phyloP scores from a whole-genome alignment of 53 echinoderm and acorn worm species.

The Luidia sarsii region DNA sequence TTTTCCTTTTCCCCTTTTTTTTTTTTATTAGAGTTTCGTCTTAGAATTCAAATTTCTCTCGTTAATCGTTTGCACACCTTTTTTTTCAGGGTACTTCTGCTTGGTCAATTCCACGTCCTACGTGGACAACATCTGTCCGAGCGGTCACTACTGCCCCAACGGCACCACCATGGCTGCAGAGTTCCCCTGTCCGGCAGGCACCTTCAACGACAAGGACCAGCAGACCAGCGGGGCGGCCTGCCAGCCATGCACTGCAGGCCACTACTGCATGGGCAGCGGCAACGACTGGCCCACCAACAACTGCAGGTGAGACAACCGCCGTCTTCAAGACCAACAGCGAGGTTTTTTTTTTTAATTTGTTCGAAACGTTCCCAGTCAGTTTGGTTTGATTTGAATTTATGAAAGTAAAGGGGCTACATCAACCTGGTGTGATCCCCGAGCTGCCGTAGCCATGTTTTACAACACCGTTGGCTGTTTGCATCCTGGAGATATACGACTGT shows the following conservation, averaged over 20 bases:
- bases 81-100: conserved; percentile 81
- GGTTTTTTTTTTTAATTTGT: too few species aligned
- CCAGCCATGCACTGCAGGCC: conserved; percentile 78
- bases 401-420: too few species aligned
- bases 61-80: too few species aligned
- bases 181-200: conserved; percentile 86
- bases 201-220: conserved; percentile 74
- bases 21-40: background rate
- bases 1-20: too few species aligned
- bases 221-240: conserved; percentile 80
- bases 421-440: too few species aligned
- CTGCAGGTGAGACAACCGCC: conserved; percentile 89
- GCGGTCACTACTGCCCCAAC: conserved; percentile 88
- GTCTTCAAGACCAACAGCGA: too few species aligned
- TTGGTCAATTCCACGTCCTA: conserved; percentile 83
- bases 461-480: too few species aligned
- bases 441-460: too few species aligned
- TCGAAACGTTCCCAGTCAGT: background rate
- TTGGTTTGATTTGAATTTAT: too few species aligned
- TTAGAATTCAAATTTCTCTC: background rate
- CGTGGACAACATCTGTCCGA: conserved; percentile 74
- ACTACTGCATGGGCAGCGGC: conserved; percentile 90
- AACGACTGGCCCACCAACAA: conserved; percentile 89
- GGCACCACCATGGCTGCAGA: conserved; percentile 76
- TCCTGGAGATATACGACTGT: too few species aligned